phyloP scores from a whole-genome alignment of 2,113 vertebrate species.

The Cavia aperea region DNA sequence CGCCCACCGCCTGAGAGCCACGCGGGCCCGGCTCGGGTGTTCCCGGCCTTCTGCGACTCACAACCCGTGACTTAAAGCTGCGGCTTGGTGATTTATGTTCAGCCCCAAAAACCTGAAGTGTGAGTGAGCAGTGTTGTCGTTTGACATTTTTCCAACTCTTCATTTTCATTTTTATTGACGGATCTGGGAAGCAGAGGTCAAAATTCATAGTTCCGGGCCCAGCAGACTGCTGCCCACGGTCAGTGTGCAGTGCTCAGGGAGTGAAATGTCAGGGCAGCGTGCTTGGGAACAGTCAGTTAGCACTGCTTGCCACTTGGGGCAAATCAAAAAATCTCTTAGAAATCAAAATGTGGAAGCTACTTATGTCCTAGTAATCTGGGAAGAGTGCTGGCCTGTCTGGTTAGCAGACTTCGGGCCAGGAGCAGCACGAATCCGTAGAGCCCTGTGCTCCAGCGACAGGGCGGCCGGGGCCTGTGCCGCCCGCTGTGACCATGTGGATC shows the following conservation, averaged over 20 bases:
- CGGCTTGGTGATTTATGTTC: neutral
- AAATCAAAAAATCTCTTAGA: neutral
- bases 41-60: neutral
- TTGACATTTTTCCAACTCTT: neutral
- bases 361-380: neutral
- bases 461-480: neutral
- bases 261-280: neutral
- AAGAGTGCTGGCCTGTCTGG: neutral
- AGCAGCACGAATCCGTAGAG: accelerated
- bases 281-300: neutral
- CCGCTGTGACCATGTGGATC: neutral
- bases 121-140: neutral
- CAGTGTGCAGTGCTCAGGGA: neutral
- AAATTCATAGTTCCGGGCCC: neutral
- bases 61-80: neutral
- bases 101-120: neutral
- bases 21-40: too few species aligned
- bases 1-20: neutral
- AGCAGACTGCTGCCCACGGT: neutral
- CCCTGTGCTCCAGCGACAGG: accelerated
- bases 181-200: neutral
- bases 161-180: neutral
- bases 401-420: neutral
- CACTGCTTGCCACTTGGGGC: neutral
- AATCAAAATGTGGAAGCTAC: conserved; percentile 5